Base-by-base conservation (phyloP, 2,888 invertebrate genomes). In the Schizaphis graminum region DNA sequence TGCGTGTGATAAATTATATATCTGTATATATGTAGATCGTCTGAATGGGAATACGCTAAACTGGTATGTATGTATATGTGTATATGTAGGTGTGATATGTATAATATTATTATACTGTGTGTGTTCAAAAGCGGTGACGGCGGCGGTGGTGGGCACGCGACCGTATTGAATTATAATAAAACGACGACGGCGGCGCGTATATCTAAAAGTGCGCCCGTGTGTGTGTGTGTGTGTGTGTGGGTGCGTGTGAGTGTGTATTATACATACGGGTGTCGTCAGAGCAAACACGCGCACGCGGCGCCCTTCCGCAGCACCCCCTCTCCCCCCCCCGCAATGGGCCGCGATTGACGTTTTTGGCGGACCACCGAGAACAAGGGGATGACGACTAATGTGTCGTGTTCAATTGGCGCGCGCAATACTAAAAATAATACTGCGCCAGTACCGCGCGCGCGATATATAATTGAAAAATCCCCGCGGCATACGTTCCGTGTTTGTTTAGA, bases 281-380 rank as follows among this genome's bases (percentile, higher is more conserved):
- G 93, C 90, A 90, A 93, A 93, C 89, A 90, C 93, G 93, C 93
- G 47, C 93, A 77, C 92, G 89, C 93, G 93, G 89, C 93, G 93
- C 93, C 93, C 89, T 57, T n/a, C 89, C 89, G 47, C n/a, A 49
- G 61, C 67, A 21, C 53, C 13, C 47, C 61, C 47, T 1, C 88
- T 7, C 61, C 61, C 35, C 7, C 56, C 44, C 35, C 1, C 53
- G 11, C 47, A 44, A 44, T 44, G 41, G 3, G 41, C 47, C 77
- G 35, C 77, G 35, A 35, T 35, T 35, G 77, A 77, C 57, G 47
- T 85, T 57, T 92, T 84, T 56, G 89, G 35, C 56, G 77, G 67
- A 35, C 91, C 77, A 28, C 77, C 90, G 77, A 35, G 47, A 35
- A 49, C 61, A 16, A 49, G 92, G 87, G 86, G 92, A 61, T 35